Conservation (phyloP, 2,113 vertebrate genomes). For the zebrafish (Danio rerio) region DNA sequence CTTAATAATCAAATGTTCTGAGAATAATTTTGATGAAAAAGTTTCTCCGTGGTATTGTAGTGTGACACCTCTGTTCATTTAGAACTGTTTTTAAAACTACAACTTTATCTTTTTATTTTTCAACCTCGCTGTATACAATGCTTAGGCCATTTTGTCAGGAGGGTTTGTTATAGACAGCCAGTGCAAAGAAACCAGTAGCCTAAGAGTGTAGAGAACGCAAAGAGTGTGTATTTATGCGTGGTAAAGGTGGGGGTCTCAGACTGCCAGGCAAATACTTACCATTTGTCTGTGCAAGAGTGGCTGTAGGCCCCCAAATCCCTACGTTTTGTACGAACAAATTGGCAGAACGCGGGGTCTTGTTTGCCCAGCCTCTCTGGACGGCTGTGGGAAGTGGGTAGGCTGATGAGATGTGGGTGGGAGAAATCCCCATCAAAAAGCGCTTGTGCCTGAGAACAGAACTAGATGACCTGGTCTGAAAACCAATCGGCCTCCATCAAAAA, state of each 20-base stretch:
- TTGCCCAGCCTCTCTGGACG: slow-evolving; percentile 68
- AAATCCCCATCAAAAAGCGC: slow-evolving; percentile 48
- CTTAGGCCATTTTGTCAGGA: not conserved
- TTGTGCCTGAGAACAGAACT: slow-evolving; percentile 61
- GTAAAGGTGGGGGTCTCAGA: slow-evolving; percentile 60
- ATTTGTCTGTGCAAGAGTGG: slow-evolving; percentile 64
- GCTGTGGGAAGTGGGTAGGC: slow-evolving; percentile 59
- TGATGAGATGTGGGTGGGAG: slow-evolving; percentile 56
- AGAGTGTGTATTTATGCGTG: slow-evolving; percentile 39
- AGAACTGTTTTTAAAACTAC: no score
- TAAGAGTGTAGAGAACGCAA: not conserved
- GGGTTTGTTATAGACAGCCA: slow-evolving; percentile 65
- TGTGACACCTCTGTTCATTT: no score
- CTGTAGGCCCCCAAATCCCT: slow-evolving; percentile 74
- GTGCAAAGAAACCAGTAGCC: slow-evolving; percentile 58
- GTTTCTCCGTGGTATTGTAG: no score
- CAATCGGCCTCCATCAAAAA: not conserved
- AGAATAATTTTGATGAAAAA: no score
- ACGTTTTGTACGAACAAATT: slow-evolving; percentile 80
- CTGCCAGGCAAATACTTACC: slow-evolving; percentile 76
- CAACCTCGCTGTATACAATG: no score
- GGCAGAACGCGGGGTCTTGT: slow-evolving; percentile 74
- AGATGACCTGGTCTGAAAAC: slow-evolving; percentile 47
- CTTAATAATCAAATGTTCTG: no score
- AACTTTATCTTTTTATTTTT: no score